phyloP scores from a whole-genome alignment of 2,797 vertebrate species.

The Chelon labrosus region DNA sequence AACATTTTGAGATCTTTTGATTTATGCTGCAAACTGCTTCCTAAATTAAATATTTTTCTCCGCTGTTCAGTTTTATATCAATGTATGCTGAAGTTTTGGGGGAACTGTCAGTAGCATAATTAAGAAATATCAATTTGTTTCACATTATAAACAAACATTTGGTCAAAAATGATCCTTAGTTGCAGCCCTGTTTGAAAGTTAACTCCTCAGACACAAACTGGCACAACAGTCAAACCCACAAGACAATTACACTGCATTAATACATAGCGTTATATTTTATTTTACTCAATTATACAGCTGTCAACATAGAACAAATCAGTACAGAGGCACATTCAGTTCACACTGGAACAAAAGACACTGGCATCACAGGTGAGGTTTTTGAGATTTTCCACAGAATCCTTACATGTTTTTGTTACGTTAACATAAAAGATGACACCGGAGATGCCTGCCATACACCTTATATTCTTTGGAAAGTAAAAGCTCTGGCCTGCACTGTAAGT shows the following conservation, averaged over 20 bases:
- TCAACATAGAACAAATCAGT: slow-evolving; percentile 53
- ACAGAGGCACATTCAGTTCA: slow-evolving; percentile 66
- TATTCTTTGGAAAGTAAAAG: background rate
- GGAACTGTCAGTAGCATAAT: too few species aligned
- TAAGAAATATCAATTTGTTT: too few species aligned
- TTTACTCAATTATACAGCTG: slow-evolving; percentile 57
- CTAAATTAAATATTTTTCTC: too few species aligned
- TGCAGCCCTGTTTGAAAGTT: background rate
- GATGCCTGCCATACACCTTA: background rate
- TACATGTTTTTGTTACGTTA: slow-evolving; percentile 27
- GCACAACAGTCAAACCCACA: background rate
- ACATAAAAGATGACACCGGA: slow-evolving; percentile 13
- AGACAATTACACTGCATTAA: background rate
- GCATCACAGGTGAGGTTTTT: slow-evolving; percentile 41
- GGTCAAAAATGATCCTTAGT: background rate
- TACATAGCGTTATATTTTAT: slow-evolving; percentile 53
- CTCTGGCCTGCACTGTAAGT: background rate
- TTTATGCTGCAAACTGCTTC: too few species aligned
- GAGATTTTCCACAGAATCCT: slow-evolving; percentile 24
- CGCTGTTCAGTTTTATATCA: too few species aligned
- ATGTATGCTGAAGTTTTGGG: too few species aligned
- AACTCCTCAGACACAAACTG: background rate
- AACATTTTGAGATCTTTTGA: too few species aligned
- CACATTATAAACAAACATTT: too few species aligned
- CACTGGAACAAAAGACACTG: slow-evolving; percentile 27